Percentiles rank a stretch among this genome's conserved stretches.
Evolutionary conservation across 1,140 invertebrate species (phyloP).

Genomic region (Dolichoris vasculosae): DNA sequence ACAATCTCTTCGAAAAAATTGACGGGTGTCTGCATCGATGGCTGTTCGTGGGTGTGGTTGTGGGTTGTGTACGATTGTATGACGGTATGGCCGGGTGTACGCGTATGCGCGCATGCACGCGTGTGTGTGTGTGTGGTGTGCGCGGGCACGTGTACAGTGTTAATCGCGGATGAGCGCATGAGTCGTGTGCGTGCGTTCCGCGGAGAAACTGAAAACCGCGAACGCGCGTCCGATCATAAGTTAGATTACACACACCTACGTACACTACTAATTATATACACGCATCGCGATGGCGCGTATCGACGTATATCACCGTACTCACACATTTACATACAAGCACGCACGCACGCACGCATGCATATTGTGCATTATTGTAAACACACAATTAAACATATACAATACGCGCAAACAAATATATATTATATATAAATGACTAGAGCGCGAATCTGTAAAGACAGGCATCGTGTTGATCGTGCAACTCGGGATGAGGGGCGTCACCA

Average conservation of each 20-base stretch:
- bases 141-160: neutral
- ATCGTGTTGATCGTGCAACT: constrained; percentile 49
- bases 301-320: constrained; percentile 53
- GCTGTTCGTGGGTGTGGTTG: too few species aligned
- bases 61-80: neutral
- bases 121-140: neutral
- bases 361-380: neutral
- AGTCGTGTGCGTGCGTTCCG: neutral
- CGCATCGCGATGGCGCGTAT: constrained; percentile 49
- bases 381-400: constrained; percentile 1
- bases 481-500: neutral
- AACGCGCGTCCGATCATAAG: neutral
- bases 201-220: neutral
- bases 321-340: constrained; percentile 57
- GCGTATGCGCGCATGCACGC: neutral
- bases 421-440: constrained; percentile 71
- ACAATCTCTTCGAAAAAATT: neutral
- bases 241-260: neutral
- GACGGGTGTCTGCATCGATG: too few species aligned
- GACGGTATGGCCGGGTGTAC: neutral
- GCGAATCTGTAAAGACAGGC: constrained; percentile 63
- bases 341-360: constrained; percentile 59
- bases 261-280: constrained; percentile 5
- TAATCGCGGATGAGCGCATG: too few species aligned
- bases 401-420: constrained; percentile 45